Conservation (phyloP, 1,140 invertebrate genomes). For the Olivierus martensii region DNA sequence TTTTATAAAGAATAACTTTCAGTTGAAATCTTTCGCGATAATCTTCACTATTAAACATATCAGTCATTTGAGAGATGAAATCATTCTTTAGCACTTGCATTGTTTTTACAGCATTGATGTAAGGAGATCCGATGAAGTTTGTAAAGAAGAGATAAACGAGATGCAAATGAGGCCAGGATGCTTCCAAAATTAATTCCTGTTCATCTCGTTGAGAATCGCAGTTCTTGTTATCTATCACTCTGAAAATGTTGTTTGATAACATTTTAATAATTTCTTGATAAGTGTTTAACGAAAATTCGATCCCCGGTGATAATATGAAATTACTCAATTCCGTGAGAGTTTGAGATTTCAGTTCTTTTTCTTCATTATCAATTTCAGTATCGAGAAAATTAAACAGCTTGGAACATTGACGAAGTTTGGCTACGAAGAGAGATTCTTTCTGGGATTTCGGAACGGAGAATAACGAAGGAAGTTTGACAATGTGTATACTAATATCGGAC, state of each 20-base stretch:
- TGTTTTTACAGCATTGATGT: conserved; percentile 7
- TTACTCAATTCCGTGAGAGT: not conserved
- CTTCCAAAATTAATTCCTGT: conserved; percentile 28
- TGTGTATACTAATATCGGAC: too few relatives aligned
- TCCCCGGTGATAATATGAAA: not conserved
- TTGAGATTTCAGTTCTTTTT: not conserved
- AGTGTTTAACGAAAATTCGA: too few relatives aligned
- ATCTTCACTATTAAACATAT: conserved; percentile 37
- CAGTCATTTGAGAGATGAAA: conserved; percentile 24
- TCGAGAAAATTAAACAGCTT: not conserved
- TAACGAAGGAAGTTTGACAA: not conserved
- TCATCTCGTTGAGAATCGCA: conserved; percentile 33
- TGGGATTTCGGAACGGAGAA: not conserved
- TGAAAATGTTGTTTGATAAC: not conserved
- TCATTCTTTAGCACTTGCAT: not conserved
- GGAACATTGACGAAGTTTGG: not conserved
- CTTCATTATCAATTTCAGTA: not conserved
- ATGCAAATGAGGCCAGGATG: conserved; percentile 33
- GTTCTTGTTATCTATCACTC: conserved; percentile 10
- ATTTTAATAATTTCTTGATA: not conserved
- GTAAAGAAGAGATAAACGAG: conserved; percentile 37
- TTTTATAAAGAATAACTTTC: conserved; percentile 35
- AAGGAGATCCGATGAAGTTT: conserved; percentile 33
- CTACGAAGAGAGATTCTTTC: not conserved
- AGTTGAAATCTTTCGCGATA: conserved; percentile 34